Evolutionary conservation across 2,888 invertebrate species (phyloP).

Genomic region (Himalopsyche tibetana): DNA sequence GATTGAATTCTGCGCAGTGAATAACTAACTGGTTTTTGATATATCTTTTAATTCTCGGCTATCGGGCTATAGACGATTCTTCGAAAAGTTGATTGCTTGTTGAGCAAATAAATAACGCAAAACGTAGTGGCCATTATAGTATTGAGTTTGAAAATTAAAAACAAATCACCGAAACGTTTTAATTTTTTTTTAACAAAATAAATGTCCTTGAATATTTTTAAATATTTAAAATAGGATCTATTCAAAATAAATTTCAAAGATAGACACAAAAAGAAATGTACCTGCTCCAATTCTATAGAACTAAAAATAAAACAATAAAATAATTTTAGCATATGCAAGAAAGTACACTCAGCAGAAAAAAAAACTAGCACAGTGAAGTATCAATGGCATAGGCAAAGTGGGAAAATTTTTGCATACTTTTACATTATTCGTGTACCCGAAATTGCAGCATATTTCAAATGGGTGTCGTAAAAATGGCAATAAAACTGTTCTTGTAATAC

Average conservation of each 20-base stretch:
- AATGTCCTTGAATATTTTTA: neutral
- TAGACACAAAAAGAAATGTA: neutral
- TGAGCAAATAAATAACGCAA: neutral
- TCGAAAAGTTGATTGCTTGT: constrained; percentile 35
- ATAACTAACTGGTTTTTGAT: no score
- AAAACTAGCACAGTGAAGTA: neutral
- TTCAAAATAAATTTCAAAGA: neutral
- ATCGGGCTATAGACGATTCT: neutral
- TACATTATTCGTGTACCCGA: constrained; percentile 54
- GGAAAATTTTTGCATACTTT: constrained; percentile 56
- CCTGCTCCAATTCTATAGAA: constrained; percentile 41
- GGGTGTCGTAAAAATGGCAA: constrained; percentile 54
- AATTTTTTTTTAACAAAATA: neutral
- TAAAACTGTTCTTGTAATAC: constrained; percentile 48
- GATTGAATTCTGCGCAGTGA: no score
- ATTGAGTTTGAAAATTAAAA: no score
- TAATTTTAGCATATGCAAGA: constrained; percentile 29
- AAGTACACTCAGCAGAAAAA: neutral
- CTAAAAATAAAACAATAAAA: constrained; percentile 57
- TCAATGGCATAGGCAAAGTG: constrained; percentile 1
- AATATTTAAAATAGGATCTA: neutral
- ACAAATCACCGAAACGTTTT: neutral
- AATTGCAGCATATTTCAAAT: constrained; percentile 58
- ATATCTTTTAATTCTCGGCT: no score
- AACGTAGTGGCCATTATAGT: no score